These are phyloP conservation scores for Agrenia bidenticulata DNA, from an alignment of 2,888 invertebrate genomes.

Conservation along the genomic window DNA sequence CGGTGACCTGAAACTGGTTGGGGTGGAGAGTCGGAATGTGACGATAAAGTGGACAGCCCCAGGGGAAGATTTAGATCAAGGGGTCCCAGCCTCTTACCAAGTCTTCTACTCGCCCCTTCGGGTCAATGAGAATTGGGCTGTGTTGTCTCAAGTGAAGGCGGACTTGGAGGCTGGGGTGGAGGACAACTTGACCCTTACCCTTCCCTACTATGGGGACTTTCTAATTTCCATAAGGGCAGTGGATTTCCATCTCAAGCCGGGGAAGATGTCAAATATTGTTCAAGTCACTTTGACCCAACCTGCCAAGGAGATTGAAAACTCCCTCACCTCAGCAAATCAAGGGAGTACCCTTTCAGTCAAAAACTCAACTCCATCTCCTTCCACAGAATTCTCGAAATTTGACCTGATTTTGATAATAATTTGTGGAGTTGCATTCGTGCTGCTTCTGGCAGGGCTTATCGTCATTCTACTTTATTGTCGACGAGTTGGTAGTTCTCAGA, in stretches of 20 bases:
- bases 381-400: constrained; percentile 45
- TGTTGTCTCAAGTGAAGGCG: constrained; percentile 42
- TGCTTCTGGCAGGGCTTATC: constrained; percentile 47
- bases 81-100: constrained; percentile 49
- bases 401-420: constrained; percentile 48
- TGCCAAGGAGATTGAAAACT: constrained; percentile 46
- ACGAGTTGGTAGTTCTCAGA: constrained; percentile 36
- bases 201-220: constrained; percentile 47
- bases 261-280: constrained; percentile 50
- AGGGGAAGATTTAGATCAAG: constrained; percentile 56
- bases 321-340: constrained; percentile 28
- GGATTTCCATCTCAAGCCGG: constrained; percentile 34
- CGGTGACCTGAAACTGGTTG: constrained; percentile 59
- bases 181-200: constrained; percentile 49
- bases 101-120: constrained; percentile 47
- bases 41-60: constrained; percentile 65
- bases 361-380: constrained; percentile 47
- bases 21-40: constrained; percentile 57
- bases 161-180: constrained; percentile 51
- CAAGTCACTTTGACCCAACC: constrained; percentile 42
- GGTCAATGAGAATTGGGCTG: constrained; percentile 44
- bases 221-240: constrained; percentile 36
- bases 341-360: constrained; percentile 45
- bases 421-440: constrained; percentile 48
- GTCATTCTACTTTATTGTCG: constrained; percentile 48